phyloP scores from a whole-genome alignment of 2,888 invertebrate genomes.

The Mongoloraphidia duomilia region DNA sequence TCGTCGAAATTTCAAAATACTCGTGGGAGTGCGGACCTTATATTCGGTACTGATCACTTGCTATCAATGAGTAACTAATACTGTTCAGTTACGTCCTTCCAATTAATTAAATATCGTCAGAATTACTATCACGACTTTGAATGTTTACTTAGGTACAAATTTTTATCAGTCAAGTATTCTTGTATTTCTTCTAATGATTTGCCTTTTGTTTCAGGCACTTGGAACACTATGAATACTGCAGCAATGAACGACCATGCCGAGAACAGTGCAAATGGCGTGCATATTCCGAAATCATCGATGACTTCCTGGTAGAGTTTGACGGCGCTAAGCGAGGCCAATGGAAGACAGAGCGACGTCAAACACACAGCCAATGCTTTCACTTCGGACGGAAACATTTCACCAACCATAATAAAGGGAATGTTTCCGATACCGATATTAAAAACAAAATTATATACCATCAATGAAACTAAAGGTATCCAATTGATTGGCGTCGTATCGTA shows the following conservation, averaged over 20 bases:
- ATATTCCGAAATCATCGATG: conserved; percentile 38
- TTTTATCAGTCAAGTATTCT: conserved; percentile 2
- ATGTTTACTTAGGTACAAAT: no score
- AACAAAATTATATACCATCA: conserved; percentile 41
- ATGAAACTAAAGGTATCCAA: conserved; percentile 37
- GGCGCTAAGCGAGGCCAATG: conserved; percentile 39
- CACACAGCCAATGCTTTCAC: conserved; percentile 46
- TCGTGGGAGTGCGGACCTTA: no score
- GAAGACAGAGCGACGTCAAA: conserved; percentile 38
- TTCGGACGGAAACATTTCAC: conserved; percentile 47
- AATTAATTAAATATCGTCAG: no score
- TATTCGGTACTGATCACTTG: no score
- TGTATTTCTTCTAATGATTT: conserved; percentile 28
- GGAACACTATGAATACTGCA: conserved; percentile 21
- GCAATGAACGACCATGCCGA: conserved; percentile 20
- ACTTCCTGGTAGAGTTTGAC: conserved; percentile 44
- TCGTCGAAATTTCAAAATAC: no score
- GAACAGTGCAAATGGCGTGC: conserved; percentile 38
- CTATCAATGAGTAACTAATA: no score
- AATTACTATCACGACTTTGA: no score
- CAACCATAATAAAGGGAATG: conserved; percentile 45
- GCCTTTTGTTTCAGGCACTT: conserved; percentile 28
- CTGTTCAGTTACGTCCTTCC: no score
- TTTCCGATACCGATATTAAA: conserved; percentile 45
- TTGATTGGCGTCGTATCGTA: conserved; percentile 28